Conservation (phyloP, 2,113 vertebrate species). For the Pseudorasbora parva region DNA sequence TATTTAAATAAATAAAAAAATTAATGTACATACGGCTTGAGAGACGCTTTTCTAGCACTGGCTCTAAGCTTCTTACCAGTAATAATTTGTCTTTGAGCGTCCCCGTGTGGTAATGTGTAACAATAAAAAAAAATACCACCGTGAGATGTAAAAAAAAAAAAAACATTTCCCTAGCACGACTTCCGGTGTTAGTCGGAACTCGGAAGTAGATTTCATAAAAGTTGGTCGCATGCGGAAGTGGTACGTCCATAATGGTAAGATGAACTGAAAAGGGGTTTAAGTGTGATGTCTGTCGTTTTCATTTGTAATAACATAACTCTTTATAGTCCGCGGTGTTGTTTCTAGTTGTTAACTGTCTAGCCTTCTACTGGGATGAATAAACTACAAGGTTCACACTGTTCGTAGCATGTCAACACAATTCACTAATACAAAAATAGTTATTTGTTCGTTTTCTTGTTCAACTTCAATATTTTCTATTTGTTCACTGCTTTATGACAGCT, state of each 20-base stretch:
- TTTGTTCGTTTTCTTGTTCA: background rate
- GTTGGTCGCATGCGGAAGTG: slow-evolving; percentile 18
- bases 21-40: too few species aligned
- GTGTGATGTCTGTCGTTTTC: background rate
- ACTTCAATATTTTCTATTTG: background rate
- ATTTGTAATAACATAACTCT: background rate
- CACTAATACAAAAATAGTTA: background rate
- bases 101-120: slow-evolving; percentile 18
- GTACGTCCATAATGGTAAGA: slow-evolving; percentile 54
- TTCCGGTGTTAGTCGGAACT: background rate
- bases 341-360: background rate
- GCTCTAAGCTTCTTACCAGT: background rate
- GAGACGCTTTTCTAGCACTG: too few species aligned
- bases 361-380: background rate
- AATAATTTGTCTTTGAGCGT: background rate
- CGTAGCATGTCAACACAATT: background rate
- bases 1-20: too few species aligned
- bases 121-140: too few species aligned
- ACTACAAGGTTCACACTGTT: background rate
- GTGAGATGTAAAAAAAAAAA: background rate
- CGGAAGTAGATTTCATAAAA: slow-evolving; percentile 31
- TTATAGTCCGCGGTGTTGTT: background rate
- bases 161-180: slow-evolving; percentile 40
- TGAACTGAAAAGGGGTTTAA: background rate
- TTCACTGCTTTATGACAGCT: background rate